Evolutionary conservation across 2,888 invertebrate species (phyloP), one percentile per base, ranked within the genome.

Genomic region (Pterostichus madidus): DNA sequence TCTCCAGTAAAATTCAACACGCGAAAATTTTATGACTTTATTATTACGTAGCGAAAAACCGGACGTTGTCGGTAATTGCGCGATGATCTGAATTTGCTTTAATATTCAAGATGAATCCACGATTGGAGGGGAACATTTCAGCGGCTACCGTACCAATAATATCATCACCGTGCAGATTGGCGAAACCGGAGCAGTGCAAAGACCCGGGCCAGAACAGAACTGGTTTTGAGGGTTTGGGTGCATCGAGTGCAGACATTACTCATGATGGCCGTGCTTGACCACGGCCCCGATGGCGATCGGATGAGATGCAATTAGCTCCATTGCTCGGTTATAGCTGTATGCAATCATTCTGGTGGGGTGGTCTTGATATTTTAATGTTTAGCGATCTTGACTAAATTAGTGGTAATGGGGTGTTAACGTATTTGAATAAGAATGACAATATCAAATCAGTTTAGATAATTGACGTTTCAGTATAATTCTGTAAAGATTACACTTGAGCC

Each of bases 21-120:
- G 59, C 78, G 78, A 79, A 61, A 79, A 79, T 79, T 79, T 79
- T 79, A 79, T 79, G 64, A 61, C 78, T 79, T 79, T 79, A 79
- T 79, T 79, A 79, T 75, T 75, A 75, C 11, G 17, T 75, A 32
- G 49, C 78, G 78, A 79, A 44, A 24, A 78, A 61, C 61, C 56
- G 52, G 49, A 49, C 49, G 52, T 75, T 52, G 39, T 5, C 39
- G 11, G 52, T 75, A 44, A 49, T 49, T 49, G 49, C 13, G 13
- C 49, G 11, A 49, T 11, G 13, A n/a, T 68, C 7, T 10, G 68
- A 15, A 35, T 35, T 10, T 35, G 35, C 31, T 15, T 68, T 68
- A 68, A 68, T 68, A 68, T 68, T 68, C 68, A 44, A 68, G 39
- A 68, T 44, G 68, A 68, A 68, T 68, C 68, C 68, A 11, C 68